Base-by-base conservation (phyloP, 1,140 invertebrate genomes). In the Leptopilina boulardi region DNA sequence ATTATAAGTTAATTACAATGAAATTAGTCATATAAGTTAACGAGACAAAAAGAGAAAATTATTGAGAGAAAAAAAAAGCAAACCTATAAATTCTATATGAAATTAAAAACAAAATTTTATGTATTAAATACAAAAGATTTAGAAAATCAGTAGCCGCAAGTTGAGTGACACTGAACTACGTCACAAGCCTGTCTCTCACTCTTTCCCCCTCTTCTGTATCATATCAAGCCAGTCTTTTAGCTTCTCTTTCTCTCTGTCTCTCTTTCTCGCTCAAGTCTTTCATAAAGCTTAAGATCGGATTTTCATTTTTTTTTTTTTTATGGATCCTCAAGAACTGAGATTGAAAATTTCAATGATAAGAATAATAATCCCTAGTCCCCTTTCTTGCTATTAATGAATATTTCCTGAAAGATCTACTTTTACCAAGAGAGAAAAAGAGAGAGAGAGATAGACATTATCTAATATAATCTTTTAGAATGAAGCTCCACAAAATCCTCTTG, bases 101-200 rank as follows among this genome's bases (percentile, higher is more conserved):
- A 42, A 18, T 38, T 71, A 18, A 38, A 41, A 23, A 42, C 8
- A 10, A 5, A 26, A 41, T 10, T 47, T n/a, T n/a, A 21, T 59
- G 19, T n/a, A n/a, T n/a, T n/a, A 59, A 59, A 3, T 15, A 34
- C 3, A 23, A 66, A 26, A 23, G 21, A 34, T 8, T 66, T 59
- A 0, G 13, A 66, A 71, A 71, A 21, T 34, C 70, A 18, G 82
- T 77, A 87, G 73, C 87, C 86, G 26, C 73, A 47, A 72, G 74
- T 86, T 89, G 87, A 88, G 85, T 75, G 79, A 5, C 87, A 83
- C 87, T 89, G 86, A 19, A 75, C 77, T 81, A 83, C 86, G 87
- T 89, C 87, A 88, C 86, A 86, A 87, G 87, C 87, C 87, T 80
- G 84, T 83, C 85, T 85, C 84, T 83, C 81, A 82, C 74, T 81